Evolutionary conservation across 2,888 invertebrate genomes (phyloP).

Genomic region (Abrostola triplasia): DNA sequence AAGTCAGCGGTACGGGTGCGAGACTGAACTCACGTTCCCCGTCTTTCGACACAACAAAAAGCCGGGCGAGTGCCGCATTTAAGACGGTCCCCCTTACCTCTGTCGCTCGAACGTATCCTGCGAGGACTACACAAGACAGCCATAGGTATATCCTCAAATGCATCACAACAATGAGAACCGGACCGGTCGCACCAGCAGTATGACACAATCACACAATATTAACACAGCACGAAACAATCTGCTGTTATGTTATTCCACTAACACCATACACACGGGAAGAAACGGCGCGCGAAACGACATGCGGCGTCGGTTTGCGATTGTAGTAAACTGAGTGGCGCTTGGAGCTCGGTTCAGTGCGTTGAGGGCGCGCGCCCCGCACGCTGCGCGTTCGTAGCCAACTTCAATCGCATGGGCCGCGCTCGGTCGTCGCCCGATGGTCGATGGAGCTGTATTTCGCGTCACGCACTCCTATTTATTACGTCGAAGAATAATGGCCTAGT

Average conservation of each 20-base stretch:
- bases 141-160: slow-evolving; percentile 93
- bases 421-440: slow-evolving; percentile 81
- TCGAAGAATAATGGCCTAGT: slow-evolving; percentile 58
- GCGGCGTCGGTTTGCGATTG: slow-evolving; percentile 73
- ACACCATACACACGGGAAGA: slow-evolving; percentile 83
- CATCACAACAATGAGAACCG: slow-evolving; percentile 89
- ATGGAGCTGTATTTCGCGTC: slow-evolving; percentile 82
- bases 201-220: slow-evolving; percentile 80
- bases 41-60: slow-evolving; percentile 76
- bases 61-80: slow-evolving; percentile 83
- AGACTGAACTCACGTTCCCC: slow-evolving; percentile 58
- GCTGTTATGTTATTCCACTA: slow-evolving; percentile 86
- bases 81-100: slow-evolving; percentile 91
- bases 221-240: slow-evolving; percentile 85
- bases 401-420: slow-evolving; percentile 71
- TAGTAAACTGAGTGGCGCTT: slow-evolving; percentile 85
- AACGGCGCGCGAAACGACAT: slow-evolving; percentile 78
- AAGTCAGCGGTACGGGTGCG: slow-evolving; percentile 47
- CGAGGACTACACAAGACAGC: slow-evolving; percentile 92
- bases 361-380: slow-evolving; percentile 75
- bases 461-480: slow-evolving; percentile 82
- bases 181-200: slow-evolving; percentile 78
- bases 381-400: slow-evolving; percentile 70
- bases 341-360: slow-evolving; percentile 76
- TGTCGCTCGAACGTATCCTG: slow-evolving; percentile 92